Percentiles rank a stretch among this genome's conserved stretches.
phyloP scores from a whole-genome alignment of 53 echinoderm and acorn worm species.

The Luidia sarsii region DNA sequence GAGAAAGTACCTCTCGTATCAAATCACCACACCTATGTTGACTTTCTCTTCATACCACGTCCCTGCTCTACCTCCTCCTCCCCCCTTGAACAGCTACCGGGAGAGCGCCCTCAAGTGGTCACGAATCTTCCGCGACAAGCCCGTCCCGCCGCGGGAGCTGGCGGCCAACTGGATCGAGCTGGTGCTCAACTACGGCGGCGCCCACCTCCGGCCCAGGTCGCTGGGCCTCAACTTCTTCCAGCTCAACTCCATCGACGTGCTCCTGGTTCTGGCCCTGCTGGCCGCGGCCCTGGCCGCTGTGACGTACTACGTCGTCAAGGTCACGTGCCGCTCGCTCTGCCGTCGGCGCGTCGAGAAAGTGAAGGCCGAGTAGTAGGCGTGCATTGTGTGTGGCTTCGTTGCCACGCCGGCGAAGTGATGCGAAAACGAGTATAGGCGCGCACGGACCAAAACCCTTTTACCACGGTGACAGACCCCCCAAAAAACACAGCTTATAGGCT shows the following conservation, averaged over 20 bases:
- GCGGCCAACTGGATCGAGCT: conserved; percentile 88
- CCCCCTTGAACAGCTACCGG: conserved; percentile 80
- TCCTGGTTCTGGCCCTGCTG: conserved; percentile 33
- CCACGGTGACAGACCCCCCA: too few relatives aligned
- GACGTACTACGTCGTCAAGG: conserved; percentile 41
- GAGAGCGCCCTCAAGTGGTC: conserved; percentile 56
- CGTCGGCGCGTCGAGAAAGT: conserved; percentile 25
- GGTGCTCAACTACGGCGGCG: conserved; percentile 72
- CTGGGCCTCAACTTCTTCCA: conserved; percentile 69
- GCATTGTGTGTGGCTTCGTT: too few relatives aligned
- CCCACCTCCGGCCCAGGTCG: conserved; percentile 68
- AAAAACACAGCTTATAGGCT: too few relatives aligned
- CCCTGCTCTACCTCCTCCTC: too few relatives aligned
- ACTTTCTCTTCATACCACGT: too few relatives aligned
- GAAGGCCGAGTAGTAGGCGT: conserved; percentile 40
- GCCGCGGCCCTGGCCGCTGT: conserved; percentile 4
- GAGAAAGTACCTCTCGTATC: too few relatives aligned
- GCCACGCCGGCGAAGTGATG: too few relatives aligned
- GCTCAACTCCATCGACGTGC: conserved; percentile 69
- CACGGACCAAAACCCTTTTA: too few relatives aligned
- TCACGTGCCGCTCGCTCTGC: conserved; percentile 42
- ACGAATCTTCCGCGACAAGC: conserved; percentile 62
- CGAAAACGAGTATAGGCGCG: too few relatives aligned
- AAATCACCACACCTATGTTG: too few relatives aligned
- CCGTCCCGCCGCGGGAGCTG: conserved; percentile 59